These are phyloP conservation scores for Tragelaphus imberbis DNA, from an alignment of 2,113 vertebrate species.

Conservation along the genomic window DNA sequence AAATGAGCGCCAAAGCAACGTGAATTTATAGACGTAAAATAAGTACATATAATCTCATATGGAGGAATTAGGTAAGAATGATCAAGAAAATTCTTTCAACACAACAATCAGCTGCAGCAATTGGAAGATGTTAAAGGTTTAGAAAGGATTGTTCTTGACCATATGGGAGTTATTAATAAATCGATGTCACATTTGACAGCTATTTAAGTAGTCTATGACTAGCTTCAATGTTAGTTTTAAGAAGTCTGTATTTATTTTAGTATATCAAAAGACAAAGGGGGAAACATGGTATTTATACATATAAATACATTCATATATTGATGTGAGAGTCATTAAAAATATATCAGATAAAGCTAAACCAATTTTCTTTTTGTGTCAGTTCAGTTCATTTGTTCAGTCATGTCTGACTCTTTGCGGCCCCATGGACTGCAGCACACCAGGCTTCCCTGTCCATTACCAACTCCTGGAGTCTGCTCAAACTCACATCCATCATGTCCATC, in stretches of 20 bases:
- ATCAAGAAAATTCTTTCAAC: conserved; percentile 22
- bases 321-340: conserved; percentile 37
- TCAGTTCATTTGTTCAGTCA: neutral
- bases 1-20: neutral
- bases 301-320: conserved; percentile 42
- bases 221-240: conserved; percentile 61
- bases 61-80: conserved; percentile 14
- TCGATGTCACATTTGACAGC: conserved; percentile 67
- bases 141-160: conserved; percentile 50
- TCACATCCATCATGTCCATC: neutral
- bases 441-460: neutral
- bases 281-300: conserved; percentile 56
- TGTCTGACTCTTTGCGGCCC: neutral
- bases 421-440: neutral
- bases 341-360: neutral
- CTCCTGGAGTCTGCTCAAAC: neutral
- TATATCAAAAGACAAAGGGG: conserved; percentile 63
- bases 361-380: neutral
- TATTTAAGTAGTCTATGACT: conserved; percentile 56
- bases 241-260: conserved; percentile 74
- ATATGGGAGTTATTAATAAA: conserved; percentile 73
- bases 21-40: neutral
- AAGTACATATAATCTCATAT: neutral
- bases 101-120: conserved; percentile 56
- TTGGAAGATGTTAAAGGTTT: conserved; percentile 60